These are phyloP conservation scores for Elmis aenea DNA, from an alignment of 2,888 invertebrate species.

Conservation along the genomic window DNA sequence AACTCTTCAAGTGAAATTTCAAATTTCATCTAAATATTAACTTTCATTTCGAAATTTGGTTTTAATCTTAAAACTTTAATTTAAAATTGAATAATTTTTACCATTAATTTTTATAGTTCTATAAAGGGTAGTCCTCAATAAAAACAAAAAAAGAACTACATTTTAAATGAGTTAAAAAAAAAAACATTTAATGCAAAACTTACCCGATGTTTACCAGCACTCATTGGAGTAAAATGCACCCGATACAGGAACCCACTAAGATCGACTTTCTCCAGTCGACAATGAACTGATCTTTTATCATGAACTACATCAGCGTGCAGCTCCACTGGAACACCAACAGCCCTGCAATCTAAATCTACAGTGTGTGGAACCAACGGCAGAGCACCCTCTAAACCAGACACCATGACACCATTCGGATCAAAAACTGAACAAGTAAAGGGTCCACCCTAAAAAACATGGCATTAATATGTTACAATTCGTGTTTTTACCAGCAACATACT, in stretches of 20 bases:
- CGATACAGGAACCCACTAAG: slow-evolving; percentile 62
- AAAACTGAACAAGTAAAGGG: slow-evolving; percentile 96
- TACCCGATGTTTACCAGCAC: slow-evolving; percentile 73
- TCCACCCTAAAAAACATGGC: slow-evolving; percentile 62
- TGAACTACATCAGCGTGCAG: slow-evolving; percentile 86
- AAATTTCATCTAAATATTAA: too few relatives aligned
- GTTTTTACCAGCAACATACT: slow-evolving; percentile 35
- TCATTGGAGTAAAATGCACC: slow-evolving; percentile 74
- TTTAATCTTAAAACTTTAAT: too few relatives aligned
- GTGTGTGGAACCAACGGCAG: slow-evolving; percentile 81
- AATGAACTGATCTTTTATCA: slow-evolving; percentile 78
- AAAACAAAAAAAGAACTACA: too few relatives aligned
- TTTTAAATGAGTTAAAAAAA: too few relatives aligned
- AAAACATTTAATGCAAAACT: too few relatives aligned
- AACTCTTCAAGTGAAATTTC: too few relatives aligned
- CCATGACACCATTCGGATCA: slow-evolving; percentile 85
- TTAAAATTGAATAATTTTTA: too few relatives aligned
- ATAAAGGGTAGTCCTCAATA: too few relatives aligned
- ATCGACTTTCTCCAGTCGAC: slow-evolving; percentile 75
- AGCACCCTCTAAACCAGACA: slow-evolving; percentile 75
- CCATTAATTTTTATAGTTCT: too few relatives aligned
- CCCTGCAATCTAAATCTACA: slow-evolving; percentile 67
- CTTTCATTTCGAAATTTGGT: too few relatives aligned
- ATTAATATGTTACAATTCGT: neutral
- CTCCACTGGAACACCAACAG: slow-evolving; percentile 80